Evolutionary conservation across 1,140 invertebrate species (phyloP), one percentile per base, ranked within the genome.

Genomic region (Heliconius eleuchia): DNA sequence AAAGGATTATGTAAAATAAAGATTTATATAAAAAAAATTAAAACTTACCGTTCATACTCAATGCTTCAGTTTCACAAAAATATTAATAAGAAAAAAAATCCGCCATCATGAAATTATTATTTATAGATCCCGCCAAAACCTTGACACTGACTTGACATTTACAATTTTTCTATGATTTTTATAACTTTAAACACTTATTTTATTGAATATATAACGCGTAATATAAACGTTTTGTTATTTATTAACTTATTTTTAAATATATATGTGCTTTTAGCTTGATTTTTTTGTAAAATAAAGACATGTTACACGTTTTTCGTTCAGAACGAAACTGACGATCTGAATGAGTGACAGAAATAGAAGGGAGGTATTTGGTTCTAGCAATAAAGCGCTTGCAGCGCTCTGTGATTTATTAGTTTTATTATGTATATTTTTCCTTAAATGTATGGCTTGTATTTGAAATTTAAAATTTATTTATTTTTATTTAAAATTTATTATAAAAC

Each of bases 261-360:
- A 3, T 16, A 27, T 23, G n/a, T 30, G 60, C 3, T 27, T 73
- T 50, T 66, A 27, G 8, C 23, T 13, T 16, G 23, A 30, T 5
- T 27, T 27, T 13, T 66, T 4, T 9, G 27, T 13, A 27, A 30
- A 66, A 66, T 66, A 27, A 1, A 13, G 1, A 66, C 60, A 66
- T 66, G 60, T 16, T 66, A 66, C 60, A n/a, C 60, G 60, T 66
- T 30, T 66, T 66, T 66, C 60, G 60, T 66, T 66, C 60, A 16
- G 60, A 66, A 30, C 79, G 75, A 81, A 82, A 85, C 81, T 84
- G 84, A 86, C 82, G 87, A 89, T 87, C 88, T 88, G 86, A 92
- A 91, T 90, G 88, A 83, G 60, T 88, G 86, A 89, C 89, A 89
- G 85, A 89, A 92, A 91, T 92, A 90, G 89, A 88, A 90, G 90